A percentile compares a stretch with the other conserved stretches of the same genome.
These are phyloP conservation scores for Falco novaeseelandiae DNA, from an alignment of 2,797 vertebrate genomes.

Conservation along the genomic window DNA sequence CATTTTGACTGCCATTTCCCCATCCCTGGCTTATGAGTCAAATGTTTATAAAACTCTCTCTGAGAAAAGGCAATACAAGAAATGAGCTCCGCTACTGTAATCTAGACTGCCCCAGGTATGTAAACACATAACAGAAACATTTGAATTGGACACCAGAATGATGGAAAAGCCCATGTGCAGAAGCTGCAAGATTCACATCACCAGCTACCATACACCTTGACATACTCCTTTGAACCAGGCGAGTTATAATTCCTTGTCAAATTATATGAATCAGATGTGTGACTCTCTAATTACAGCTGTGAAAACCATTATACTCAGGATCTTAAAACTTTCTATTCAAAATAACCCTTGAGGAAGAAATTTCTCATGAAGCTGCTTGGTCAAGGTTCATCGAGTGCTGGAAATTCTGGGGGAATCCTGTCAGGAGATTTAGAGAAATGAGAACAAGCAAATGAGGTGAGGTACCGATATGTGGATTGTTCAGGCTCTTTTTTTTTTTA, in stretches of 20 bases:
- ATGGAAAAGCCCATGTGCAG: not conserved
- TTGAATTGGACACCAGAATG: not conserved
- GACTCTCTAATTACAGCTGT: constrained; percentile 56
- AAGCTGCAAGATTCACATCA: constrained; percentile 4
- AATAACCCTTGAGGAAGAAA: constrained; percentile 32
- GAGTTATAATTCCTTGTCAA: constrained; percentile 51
- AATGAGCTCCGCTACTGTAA: not conserved
- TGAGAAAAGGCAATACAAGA: not conserved
- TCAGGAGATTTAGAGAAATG: constrained; percentile 32
- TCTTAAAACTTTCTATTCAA: constrained; percentile 55
- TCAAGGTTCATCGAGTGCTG: constrained; percentile 18
- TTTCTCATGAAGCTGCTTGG: constrained; percentile 19
- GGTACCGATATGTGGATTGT: not conserved
- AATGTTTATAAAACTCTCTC: constrained; percentile 21
- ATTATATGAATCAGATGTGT: constrained; percentile 36
- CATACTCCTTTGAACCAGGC: constrained; percentile 6
- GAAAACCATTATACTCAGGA: constrained; percentile 50
- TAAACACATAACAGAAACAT: not conserved
- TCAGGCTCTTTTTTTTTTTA: not conserved
- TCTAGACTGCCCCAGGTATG: not conserved
- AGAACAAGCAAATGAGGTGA: not conserved
- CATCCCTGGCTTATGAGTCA: not conserved
- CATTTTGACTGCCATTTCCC: constrained; percentile 6
- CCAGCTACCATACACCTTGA: not conserved
- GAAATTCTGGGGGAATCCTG: constrained; percentile 52